Conservation (phyloP, 2,888 invertebrate species). For the Hymenopus coronatus region DNA sequence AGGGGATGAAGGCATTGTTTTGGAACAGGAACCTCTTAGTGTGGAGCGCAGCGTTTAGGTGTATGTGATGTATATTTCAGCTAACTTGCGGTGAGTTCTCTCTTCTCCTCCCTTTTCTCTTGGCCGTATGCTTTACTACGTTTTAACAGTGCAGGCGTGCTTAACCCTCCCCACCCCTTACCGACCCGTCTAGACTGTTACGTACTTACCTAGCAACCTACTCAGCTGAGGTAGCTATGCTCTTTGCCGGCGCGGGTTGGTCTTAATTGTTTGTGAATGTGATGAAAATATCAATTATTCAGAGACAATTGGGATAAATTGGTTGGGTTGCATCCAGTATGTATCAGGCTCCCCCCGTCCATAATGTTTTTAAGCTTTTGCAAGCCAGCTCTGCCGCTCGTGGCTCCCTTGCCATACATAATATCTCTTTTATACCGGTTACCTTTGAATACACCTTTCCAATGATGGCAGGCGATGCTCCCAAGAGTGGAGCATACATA, state of each 20-base stretch:
- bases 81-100: neutral
- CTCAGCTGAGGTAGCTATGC: slow-evolving; percentile 15
- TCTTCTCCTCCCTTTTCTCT: neutral
- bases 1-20: neutral
- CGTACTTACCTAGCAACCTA: slow-evolving; percentile 9
- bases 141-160: slow-evolving; percentile 4
- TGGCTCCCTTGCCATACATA: slow-evolving; percentile 14
- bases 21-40: neutral
- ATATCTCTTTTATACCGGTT: slow-evolving; percentile 14
- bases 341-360: slow-evolving; percentile 2
- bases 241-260: slow-evolving; percentile 14
- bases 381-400: neutral
- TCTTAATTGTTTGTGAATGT: slow-evolving; percentile 35
- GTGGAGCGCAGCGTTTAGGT: neutral
- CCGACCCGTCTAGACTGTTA: neutral
- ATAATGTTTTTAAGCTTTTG: slow-evolving; percentile 28
- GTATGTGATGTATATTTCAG: slow-evolving; percentile 11
- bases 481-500: neutral
- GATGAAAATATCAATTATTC: slow-evolving; percentile 36
- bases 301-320: slow-evolving; percentile 34
- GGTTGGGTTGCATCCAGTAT: slow-evolving; percentile 23
- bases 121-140: neutral
- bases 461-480: slow-evolving; percentile 15
- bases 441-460: slow-evolving; percentile 26
- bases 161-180: neutral